Evolutionary conservation across 2,888 invertebrate genomes (phyloP), one percentile per base, ranked within the genome.

Genomic region (Venusia cambrica): DNA sequence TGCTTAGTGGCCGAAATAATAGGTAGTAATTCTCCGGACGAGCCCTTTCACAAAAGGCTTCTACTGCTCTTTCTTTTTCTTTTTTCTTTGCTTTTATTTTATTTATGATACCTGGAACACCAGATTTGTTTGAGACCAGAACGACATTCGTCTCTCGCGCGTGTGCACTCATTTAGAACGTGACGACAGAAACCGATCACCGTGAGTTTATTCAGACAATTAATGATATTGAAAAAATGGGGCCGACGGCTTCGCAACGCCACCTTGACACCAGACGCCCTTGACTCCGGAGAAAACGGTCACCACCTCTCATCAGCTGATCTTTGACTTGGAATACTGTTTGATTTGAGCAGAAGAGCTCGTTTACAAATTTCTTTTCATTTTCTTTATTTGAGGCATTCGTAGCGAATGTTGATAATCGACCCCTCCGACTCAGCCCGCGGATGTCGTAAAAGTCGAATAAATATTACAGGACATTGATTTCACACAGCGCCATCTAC

Each of bases 271-370:
- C 58, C 56, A 16, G 46, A 42, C 62, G 73, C 61, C 85, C 85
- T 85, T 85, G 85, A 83, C 77, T 80, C 56, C 54, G 57, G 85
- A 64, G 85, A 85, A 85, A 85, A 77, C 70, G 54, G 48, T 42
- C 48, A 47, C 52, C 49, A 48, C 42, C 47, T 52, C 51, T 54
- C 62, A 65, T 68, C 57, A 54, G 44, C 40, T 29, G 32, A 43
- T 39, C 38, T 31, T 26, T 28, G 35, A 2, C 30, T 29, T 35
- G 31, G 27, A 35, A 32, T 35, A 35, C 31, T 22, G 14, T 26
- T 33, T 27, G 30, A 22, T 31, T 32, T 40, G 21, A 19, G 21
- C 15, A 31, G 15, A 19, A 22, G 21, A 11, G 17, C 20, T 21
- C 12, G 18, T 15, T 19, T 7, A 10, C 11, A 18, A 2, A 29